Percentiles rank a stretch among this genome's conserved stretches.
These are phyloP conservation scores for Peromyscus leucopus DNA, from an alignment of 2,113 vertebrate species.

Conservation along the genomic window DNA sequence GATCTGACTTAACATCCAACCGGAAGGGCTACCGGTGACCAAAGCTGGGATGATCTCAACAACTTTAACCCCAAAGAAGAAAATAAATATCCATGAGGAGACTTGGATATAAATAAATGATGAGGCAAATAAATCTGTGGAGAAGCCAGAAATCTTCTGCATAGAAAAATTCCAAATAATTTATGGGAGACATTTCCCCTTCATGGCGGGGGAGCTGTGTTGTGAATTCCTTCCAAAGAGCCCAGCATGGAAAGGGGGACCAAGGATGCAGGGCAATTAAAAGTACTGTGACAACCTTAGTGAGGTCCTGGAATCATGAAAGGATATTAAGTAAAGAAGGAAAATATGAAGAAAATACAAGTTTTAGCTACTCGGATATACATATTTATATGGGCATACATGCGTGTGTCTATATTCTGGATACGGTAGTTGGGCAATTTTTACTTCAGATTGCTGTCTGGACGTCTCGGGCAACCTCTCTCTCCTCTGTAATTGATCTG, in stretches of 20 bases:
- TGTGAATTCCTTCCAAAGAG: not conserved
- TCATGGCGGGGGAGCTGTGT: not conserved
- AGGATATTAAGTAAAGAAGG: not conserved
- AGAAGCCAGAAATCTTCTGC: not conserved
- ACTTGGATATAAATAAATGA: not conserved
- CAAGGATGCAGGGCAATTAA: not conserved
- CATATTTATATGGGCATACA: not conserved
- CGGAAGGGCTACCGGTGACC: not conserved
- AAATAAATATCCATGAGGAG: not conserved
- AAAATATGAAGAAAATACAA: not conserved
- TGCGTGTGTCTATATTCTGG: not conserved
- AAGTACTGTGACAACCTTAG: not conserved
- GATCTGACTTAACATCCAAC: not conserved
- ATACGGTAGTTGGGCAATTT: not conserved
- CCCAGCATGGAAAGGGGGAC: not conserved
- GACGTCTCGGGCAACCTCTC: not conserved
- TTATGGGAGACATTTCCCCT: not conserved
- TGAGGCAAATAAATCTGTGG: not conserved
- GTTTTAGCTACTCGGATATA: not conserved
- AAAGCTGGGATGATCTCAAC: not conserved
- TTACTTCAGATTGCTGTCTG: not conserved
- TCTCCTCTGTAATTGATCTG: not conserved
- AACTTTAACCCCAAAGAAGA: not conserved
- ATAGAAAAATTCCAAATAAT: constrained; percentile 16
- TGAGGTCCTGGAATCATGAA: not conserved